Evolutionary conservation across 1,140 invertebrate genomes (phyloP), one percentile per base, ranked within the genome.

Genomic region (Drosophila bifasciata): DNA sequence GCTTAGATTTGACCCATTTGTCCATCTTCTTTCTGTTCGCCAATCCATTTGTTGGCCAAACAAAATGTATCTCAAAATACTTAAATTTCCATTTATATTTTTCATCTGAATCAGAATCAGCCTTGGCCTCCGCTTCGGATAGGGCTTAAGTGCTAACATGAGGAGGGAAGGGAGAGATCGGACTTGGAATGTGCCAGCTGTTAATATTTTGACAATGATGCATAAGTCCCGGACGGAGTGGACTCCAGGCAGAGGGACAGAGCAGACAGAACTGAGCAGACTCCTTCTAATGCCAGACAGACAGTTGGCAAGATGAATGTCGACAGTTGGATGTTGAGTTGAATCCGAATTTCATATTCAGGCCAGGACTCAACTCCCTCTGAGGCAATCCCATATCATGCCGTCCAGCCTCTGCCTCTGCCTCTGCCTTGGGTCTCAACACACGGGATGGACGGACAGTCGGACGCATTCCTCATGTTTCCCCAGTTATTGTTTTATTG

Each of bases 191-290:
- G 83, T 81, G 78, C 77, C 81, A 86, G 81, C 81, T 86, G 81
- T 86, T 86, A 86, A 86, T 86, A 86, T 86, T 86, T 86, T 88
- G 81, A 88, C 81, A 86, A 86, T 86, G 81, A 86, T 76, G 83
- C 83, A 86, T 74, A 81, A 81, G 81, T 86, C 68, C 68, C 58
- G 63, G 76, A 80, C 67, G 70, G 41, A 36, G 32, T 13, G 32
- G 32, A 36, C 32, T 36, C 32, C 32, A 13, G 32, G 32, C 32
- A 36, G 32, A 13, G 32, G 11, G 32, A 13, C 32, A 13, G 32
- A 32, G 19, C 40, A 53, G 76, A 61, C 58, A 41, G 40, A 19
- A 44, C 60, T 1, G 25, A 9, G 25, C 25, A 40, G 51, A 46
- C 68, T 71, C 41, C 63, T 70, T 63, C 73, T 83, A 81, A 78